Conservation (phyloP, 2,888 invertebrate genomes). For the Andrena minutula region DNA sequence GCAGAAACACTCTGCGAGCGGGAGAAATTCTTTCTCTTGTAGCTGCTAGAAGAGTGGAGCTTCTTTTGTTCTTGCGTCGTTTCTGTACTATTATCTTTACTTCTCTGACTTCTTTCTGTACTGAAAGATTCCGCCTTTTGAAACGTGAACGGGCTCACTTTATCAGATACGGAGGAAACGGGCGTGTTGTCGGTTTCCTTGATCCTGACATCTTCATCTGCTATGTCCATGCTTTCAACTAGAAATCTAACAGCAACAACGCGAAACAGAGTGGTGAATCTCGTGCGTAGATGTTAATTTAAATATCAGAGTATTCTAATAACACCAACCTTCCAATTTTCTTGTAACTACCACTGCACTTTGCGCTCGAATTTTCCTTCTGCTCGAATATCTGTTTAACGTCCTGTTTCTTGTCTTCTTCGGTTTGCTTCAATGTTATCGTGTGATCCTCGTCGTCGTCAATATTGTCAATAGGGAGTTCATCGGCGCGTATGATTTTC, state of each 20-base stretch:
- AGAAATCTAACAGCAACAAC: constrained; percentile 75
- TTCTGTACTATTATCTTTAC: constrained; percentile 29
- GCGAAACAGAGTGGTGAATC: neutral
- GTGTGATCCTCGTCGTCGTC: constrained; percentile 84
- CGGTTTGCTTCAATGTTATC: constrained; percentile 80
- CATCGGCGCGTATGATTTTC: constrained; percentile 62
- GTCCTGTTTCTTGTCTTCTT: constrained; percentile 82
- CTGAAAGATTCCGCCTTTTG: constrained; percentile 55
- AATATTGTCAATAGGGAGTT: constrained; percentile 71
- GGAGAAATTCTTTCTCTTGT: constrained; percentile 69
- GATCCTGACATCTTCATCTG: constrained; percentile 81
- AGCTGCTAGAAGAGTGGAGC: constrained; percentile 6
- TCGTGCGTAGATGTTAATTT: neutral
- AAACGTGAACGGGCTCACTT: constrained; percentile 38
- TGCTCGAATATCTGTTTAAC: constrained; percentile 82
- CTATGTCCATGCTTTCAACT: constrained; percentile 83
- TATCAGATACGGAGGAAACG: constrained; percentile 48
- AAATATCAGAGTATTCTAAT: neutral
- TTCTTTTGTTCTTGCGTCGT: constrained; percentile 48
- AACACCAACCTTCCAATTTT: constrained; percentile 81
- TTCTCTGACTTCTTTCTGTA: constrained; percentile 49
- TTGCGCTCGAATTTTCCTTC: constrained; percentile 66
- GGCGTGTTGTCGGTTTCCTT: constrained; percentile 73
- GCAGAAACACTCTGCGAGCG: constrained; percentile 78
- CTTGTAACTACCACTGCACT: constrained; percentile 78